Evolutionary conservation across 2,113 vertebrate species (phyloP), one percentile per base, ranked within the genome.

Genomic region (Sylvia atricapilla): DNA sequence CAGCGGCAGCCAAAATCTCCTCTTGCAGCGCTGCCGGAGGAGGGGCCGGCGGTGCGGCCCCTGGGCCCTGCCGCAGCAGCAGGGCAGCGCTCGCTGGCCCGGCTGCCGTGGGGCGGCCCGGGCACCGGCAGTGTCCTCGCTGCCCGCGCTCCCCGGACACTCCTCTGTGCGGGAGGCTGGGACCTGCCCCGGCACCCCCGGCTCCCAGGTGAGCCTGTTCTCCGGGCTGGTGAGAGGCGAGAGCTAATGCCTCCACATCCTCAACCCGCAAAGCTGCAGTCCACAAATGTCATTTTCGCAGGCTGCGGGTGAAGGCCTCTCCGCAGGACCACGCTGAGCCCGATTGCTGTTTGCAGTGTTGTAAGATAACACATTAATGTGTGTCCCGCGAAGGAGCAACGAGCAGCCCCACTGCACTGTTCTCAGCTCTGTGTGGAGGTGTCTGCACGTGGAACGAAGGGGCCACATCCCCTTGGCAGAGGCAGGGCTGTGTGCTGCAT

Each of bases 1-100:
- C 90, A 76, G 79, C 72, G 14, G 84, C 87, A 80, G 93, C 78
- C 94, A 96, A 95, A 93, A 82, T 58, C 75, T 77, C 66, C 85
- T 87, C 75, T 84, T 20, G 7, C 35, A 93, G 88, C 66, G 0
- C 13, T 39, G 85, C 88, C 78, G 49, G 56, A 87, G 78, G 39
- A 90, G 92, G 78, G 72, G 74, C 60, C 23, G 67, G 18, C 7
- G 58, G 56, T 46, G 84, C 37, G 12, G 4, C 33, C 75, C 67
- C 18, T 41, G 43, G 31, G 31, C 23, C 10, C 10, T 49, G 43
- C 60, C 1, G 47, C 76, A 33, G 15, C 41, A 10, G 37, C 77
- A 43, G 28, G 13, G 37, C 7, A 15, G 55, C 0, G 31, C 53
- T 33, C 28, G 2, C 4, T 2, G 70, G 43, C 68, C 35, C 74